phyloP scores from a whole-genome alignment of 2,797 vertebrate species.

The Rhynchotus rufescens region DNA sequence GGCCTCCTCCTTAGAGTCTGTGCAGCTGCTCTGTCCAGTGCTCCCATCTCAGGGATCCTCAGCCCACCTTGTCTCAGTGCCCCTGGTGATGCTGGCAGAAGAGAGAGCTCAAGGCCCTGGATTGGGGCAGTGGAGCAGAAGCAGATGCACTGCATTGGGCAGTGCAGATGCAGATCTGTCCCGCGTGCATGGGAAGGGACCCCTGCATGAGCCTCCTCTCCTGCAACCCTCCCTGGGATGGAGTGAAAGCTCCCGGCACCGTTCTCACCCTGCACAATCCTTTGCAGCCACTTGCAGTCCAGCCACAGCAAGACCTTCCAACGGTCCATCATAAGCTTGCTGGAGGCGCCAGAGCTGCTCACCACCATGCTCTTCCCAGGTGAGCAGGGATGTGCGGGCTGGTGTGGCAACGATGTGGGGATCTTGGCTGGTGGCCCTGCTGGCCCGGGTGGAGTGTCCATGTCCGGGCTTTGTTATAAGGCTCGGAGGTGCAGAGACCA shows the following conservation, averaged over 20 bases:
- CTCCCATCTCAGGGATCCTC: no score
- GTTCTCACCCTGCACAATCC: not conserved
- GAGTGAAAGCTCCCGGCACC: no score
- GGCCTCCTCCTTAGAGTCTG: not conserved
- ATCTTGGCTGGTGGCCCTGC: not conserved
- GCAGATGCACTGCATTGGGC: fast-evolving
- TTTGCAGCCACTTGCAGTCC: constrained; percentile 89
- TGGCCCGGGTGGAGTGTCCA: not conserved
- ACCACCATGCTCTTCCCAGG: constrained; percentile 96
- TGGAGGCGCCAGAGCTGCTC: constrained; percentile 91
- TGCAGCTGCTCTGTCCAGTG: not conserved
- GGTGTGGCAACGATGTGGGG: fast-evolving
- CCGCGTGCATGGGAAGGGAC: fast-evolving
- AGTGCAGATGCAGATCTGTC: not conserved
- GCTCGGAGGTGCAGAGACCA: not conserved
- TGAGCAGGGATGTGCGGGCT: constrained; percentile 18
- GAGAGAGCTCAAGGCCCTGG: fast-evolving
- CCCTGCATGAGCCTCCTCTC: fast-evolving
- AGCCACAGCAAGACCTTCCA: constrained; percentile 92
- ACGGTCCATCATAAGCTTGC: constrained; percentile 87
- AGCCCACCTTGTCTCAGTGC: no score
- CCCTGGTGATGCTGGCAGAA: fast-evolving
- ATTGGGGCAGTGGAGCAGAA: not conserved
- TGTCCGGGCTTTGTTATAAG: not conserved
- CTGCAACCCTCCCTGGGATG: fast-evolving